Evolutionary conservation across 2,113 vertebrate species (phyloP), one percentile per base, ranked within the genome.

Genomic region (Aythya baeri): DNA sequence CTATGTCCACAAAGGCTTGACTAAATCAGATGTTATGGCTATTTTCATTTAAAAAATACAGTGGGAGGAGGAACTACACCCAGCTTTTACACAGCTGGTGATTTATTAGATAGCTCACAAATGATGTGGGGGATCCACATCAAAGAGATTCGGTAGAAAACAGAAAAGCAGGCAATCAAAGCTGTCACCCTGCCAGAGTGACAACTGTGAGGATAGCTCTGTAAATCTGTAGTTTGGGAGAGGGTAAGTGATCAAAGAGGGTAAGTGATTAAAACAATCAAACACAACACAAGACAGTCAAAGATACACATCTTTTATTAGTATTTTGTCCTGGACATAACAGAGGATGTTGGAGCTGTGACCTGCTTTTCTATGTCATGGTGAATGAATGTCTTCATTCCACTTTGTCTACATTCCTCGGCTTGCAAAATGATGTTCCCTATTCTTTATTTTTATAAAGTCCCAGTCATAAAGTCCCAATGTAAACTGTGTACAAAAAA

Each of bases 41-140:
- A 75, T 76, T 91, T 92, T 96, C 70, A 49, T 92, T 93, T 84
- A 38, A 87, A 94, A 94, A 89, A 71, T 94, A 82, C 57, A 91
- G 61, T 61, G 43, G 74, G 77, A 91, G 63, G 43, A 96, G 32
- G 66, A 93, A 87, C 70, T 75, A 32, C 63, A 82, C 32, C 31
- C 89, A 87, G 57, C 22, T 84, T 89, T 93, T 87, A 92, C 81
- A 82, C 84, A 94, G 89, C 7, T 82, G 84, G 89, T 79, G 74
- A 89, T 70, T 95, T 95, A 92, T 91, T 92, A 87, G 68, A 82
- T 86, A 59, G 81, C 26, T 95, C 54, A 32, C 57, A 87, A 46
- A 84, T 44, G 14, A 87, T 75, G 66, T 65, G 57, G 58, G 57
- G 74, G 61, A 91, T 63, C 54, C 29, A 89, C 66, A 94, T 82